Conservation (phyloP, 2,797 vertebrate genomes). For the Etheostoma perlongum region DNA sequence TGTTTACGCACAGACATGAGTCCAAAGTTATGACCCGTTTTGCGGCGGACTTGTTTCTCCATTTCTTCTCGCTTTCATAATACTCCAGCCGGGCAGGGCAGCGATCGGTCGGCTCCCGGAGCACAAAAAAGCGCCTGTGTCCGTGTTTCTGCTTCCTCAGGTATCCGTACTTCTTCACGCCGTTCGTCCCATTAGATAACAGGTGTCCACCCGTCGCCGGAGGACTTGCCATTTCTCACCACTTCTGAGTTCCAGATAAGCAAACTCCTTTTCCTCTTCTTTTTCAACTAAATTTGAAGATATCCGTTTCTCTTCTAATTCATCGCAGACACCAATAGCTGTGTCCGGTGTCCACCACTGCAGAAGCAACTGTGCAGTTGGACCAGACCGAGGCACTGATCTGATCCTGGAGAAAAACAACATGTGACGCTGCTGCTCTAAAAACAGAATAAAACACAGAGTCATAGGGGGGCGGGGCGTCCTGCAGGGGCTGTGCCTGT, state of each 20-base stretch:
- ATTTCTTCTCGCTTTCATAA: conserved; percentile 99
- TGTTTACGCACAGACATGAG: conserved; percentile 96
- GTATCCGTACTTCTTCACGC: conserved; percentile 95
- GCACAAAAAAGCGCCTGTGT: conserved; percentile 96
- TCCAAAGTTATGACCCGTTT: conserved; percentile 93
- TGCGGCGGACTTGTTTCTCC: conserved; percentile 94
- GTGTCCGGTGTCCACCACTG: conserved; percentile 76
- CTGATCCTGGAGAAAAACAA: conserved; percentile 93
- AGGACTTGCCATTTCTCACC: conserved; percentile 90
- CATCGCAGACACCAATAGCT: conserved; percentile 52
- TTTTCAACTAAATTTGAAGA: background rate
- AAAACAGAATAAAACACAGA: conserved; percentile 83
- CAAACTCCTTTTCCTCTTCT: conserved; percentile 32
- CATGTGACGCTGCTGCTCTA: conserved; percentile 93
- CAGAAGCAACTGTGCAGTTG: conserved; percentile 81
- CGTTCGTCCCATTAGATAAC: conserved; percentile 79
- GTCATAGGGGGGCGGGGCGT: conserved; percentile 82
- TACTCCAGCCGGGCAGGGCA: conserved; percentile 93
- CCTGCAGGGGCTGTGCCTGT: conserved; percentile 78
- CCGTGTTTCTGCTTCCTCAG: conserved; percentile 97
- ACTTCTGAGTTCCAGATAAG: conserved; percentile 45
- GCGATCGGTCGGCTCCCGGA: conserved; percentile 87
- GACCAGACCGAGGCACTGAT: conserved; percentile 86
- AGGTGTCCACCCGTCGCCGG: conserved; percentile 84
- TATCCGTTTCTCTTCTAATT: conserved; percentile 39